phyloP scores from a whole-genome alignment of 1,140 invertebrate genomes.

The Polypedilum pembai region DNA sequence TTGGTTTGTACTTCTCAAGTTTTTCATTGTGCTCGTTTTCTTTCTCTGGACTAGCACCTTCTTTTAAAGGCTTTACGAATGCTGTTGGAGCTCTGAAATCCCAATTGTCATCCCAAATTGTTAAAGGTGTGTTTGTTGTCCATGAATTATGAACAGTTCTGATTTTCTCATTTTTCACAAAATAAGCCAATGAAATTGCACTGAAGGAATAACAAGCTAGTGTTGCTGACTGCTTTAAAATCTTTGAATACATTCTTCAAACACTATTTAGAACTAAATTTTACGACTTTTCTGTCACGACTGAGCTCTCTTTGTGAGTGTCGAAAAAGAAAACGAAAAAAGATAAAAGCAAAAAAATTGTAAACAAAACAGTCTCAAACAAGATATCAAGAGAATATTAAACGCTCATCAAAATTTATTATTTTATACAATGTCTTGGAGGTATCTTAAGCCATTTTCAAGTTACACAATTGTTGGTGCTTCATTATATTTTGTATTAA shows the following conservation, averaged over 20 bases:
- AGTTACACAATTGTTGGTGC: background rate
- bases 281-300: background rate
- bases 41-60: constrained; percentile 46
- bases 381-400: background rate
- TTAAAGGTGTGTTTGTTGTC: constrained; percentile 54
- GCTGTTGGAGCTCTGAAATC: constrained; percentile 71
- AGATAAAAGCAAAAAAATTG: background rate
- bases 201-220: background rate
- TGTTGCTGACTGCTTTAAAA: background rate
- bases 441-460: constrained; percentile 27
- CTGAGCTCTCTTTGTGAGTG: background rate
- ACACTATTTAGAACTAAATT: background rate
- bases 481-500: constrained; percentile 3
- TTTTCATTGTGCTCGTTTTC: constrained; percentile 58
- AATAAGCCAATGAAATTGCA: background rate
- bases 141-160: constrained; percentile 46
- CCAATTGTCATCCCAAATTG: constrained; percentile 75
- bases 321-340: background rate
- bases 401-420: background rate
- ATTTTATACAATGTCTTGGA: background rate
- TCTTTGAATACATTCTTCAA: background rate
- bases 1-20: constrained; percentile 56
- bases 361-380: background rate
- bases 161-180: background rate
- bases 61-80: constrained; percentile 56